Evolutionary conservation across 2,888 invertebrate species (phyloP), one percentile per base, ranked within the genome.

Genomic region (Nomada fabriciana): DNA sequence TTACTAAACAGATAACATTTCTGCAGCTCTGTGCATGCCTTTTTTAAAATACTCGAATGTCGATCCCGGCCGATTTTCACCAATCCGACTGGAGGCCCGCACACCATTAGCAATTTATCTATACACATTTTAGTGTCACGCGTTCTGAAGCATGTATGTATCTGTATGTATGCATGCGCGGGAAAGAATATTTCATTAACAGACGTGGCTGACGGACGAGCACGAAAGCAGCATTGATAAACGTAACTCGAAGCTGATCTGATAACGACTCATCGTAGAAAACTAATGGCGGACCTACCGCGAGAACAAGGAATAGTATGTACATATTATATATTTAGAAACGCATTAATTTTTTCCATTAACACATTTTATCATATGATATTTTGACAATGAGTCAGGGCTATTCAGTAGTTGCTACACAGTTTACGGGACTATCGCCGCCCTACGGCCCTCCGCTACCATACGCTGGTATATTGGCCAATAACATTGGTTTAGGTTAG

Each of bases 281-380:
- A 52, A 53, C 47, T 47, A 29, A n/a, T 23, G n/a, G 53, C 23
- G n/a, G 52, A 47, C 13, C 71, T n/a, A 50, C 23, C 23, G 13
- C n/a, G 52, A 11, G 43, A 53, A 53, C 60, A 43, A 52, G 53
- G 43, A 75, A 43, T 60, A 53, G 47, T 36, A 36, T 36, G 36
- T 36, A 36, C 36, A 36, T 36, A 36, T 7, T 36, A 36, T 36
- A 36, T 36, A 7, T 53, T 72, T 55, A 65, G 20, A 25, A 23
- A 47, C 53, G 52, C 75, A 77, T 77, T 77, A 76, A 65, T 53
- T 67, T 67, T 29, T 61, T 67, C 77, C 77, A 75, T 77, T 77
- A 65, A n/a, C 65, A 15, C 65, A 43, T 60, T 29, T 55, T 23
- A 36, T 59, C 43, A 29, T n/a, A 20, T 23, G n/a, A 50, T 50